A percentile compares a stretch with the other conserved stretches of the same genome.
phyloP scores from a whole-genome alignment of 1,140 invertebrate genomes.

The Coptotermes formosanus region DNA sequence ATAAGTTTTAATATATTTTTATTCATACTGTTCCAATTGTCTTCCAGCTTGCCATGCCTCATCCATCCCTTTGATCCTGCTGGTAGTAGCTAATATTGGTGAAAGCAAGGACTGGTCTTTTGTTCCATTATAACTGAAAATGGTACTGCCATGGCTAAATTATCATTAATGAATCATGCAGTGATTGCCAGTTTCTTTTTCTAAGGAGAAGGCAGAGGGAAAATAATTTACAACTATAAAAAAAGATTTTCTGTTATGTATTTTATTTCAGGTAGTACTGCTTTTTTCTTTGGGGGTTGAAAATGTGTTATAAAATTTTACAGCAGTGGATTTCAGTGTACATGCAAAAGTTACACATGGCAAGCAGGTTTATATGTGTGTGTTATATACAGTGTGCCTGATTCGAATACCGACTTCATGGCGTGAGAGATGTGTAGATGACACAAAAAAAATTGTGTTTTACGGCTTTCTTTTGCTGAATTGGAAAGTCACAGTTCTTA shows the following conservation, averaged over 20 bases:
- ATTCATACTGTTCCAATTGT: slow-evolving; percentile 14
- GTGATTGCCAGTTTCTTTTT: background rate
- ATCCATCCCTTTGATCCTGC: background rate
- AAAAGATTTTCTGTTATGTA: background rate
- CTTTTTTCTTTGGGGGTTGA: background rate
- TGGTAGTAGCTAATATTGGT: background rate
- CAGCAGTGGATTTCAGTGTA: background rate
- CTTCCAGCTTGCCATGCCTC: background rate
- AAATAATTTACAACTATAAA: background rate
- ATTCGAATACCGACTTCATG: no score
- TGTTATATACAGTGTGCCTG: no score
- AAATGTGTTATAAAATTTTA: background rate
- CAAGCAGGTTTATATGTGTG: no score
- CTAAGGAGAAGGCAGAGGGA: background rate
- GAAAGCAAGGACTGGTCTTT: background rate
- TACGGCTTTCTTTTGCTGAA: no score
- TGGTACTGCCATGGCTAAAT: background rate
- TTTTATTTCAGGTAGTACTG: background rate
- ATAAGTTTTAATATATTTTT: slow-evolving; percentile 21
- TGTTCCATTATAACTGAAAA: background rate
- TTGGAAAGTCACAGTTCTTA: no score
- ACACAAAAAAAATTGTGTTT: no score
- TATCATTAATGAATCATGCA: background rate
- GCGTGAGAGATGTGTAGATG: no score
- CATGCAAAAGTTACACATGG: background rate